These are phyloP conservation scores for Lithobates sylvaticus DNA, from an alignment of 2,797 vertebrate genomes.

Conservation along the genomic window DNA sequence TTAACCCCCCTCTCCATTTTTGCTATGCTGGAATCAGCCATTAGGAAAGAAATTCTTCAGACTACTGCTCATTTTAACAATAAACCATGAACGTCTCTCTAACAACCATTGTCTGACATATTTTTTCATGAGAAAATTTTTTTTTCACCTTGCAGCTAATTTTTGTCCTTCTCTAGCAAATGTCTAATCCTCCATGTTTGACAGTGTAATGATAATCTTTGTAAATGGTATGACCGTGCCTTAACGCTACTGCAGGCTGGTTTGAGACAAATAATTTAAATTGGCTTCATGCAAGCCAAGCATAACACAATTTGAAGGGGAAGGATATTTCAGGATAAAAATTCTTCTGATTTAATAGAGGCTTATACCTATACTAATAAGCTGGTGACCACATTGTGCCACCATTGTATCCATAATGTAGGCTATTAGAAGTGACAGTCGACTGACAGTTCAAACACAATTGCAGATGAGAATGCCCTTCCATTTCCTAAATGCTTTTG, in stretches of 20 bases:
- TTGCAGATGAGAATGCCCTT: conserved; percentile 23
- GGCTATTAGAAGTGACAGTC: conserved; percentile 39
- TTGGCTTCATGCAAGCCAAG: conserved; percentile 37
- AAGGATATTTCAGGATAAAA: conserved; percentile 59
- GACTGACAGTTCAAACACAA: conserved; percentile 33
- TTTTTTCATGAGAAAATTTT: neutral
- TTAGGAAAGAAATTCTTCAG: too few relatives aligned
- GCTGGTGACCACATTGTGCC: conserved; percentile 61
- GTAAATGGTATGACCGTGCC: conserved; percentile 56
- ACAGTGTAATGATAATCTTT: conserved; percentile 56
- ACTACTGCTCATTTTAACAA: neutral
- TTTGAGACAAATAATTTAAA: conserved; percentile 64
- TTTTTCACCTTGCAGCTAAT: conserved; percentile 46
- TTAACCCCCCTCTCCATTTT: too few relatives aligned
- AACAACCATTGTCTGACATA: neutral
- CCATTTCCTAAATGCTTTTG: conserved; percentile 43
- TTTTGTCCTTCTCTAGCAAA: conserved; percentile 48
- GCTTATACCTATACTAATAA: conserved; percentile 71
- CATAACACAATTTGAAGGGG: conserved; percentile 54
- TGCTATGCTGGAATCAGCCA: too few relatives aligned
- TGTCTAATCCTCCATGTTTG: conserved; percentile 59
- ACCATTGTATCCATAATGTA: conserved; percentile 22
- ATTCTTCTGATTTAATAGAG: conserved; percentile 52
- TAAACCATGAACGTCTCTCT: neutral
- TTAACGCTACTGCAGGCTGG: conserved; percentile 60